Evolutionary conservation across 2,888 invertebrate genomes (phyloP).

Genomic region (Stictocephala bisonia): DNA sequence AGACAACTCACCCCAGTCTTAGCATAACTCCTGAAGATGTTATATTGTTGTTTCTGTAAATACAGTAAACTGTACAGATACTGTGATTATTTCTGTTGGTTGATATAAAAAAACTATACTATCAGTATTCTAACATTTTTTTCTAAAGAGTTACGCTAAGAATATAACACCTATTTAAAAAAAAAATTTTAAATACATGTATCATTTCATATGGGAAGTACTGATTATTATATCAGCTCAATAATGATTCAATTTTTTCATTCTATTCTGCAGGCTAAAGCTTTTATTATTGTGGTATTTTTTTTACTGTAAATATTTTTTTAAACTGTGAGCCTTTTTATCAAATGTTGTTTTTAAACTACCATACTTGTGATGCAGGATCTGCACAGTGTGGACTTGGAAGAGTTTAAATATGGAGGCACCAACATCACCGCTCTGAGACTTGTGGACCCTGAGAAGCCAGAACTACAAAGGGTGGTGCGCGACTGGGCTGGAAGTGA

Average conservation of each 20-base stretch:
- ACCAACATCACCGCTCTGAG: conserved; percentile 96
- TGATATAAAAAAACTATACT: too few relatives aligned
- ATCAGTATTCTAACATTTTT: too few relatives aligned
- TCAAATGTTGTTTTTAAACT: neutral
- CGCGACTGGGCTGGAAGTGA: conserved; percentile 85
- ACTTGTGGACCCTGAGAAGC: conserved; percentile 84
- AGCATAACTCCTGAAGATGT: too few relatives aligned
- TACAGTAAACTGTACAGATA: too few relatives aligned
- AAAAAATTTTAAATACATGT: conserved; percentile 33
- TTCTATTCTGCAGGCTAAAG: neutral
- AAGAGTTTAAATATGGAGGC: conserved; percentile 94
- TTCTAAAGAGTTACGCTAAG: too few relatives aligned
- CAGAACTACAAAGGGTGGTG: conserved; percentile 82
- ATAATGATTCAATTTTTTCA: neutral
- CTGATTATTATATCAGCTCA: neutral
- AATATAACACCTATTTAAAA: too few relatives aligned
- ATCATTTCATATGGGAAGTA: neutral
- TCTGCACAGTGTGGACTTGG: conserved; percentile 90
- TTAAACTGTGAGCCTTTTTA: neutral
- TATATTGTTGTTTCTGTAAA: too few relatives aligned
- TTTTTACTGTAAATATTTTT: neutral
- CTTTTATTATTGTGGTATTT: neutral
- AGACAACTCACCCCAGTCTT: too few relatives aligned
- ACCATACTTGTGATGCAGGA: conserved; percentile 72
- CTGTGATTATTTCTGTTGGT: too few relatives aligned